Base-by-base conservation (phyloP, 2,888 invertebrate genomes). In the Parascotia fuliginaria region DNA sequence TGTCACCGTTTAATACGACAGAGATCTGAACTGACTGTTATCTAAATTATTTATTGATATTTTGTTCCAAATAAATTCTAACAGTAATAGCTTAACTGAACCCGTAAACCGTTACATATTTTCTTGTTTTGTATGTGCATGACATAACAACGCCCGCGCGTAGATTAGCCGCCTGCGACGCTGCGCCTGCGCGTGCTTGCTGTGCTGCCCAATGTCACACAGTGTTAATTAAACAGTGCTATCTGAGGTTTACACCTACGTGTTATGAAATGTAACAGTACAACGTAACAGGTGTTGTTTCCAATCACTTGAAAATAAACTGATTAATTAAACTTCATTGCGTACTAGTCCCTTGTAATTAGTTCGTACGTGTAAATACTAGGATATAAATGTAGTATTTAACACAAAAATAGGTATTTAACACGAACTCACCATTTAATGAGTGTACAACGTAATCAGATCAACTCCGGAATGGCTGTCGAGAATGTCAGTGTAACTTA, bases 51-150 rank as follows among this genome's bases (percentile, higher is more conserved):
- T 67, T 67, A 66, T 69, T 61, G 45, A 50, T 53, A 47, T 63
- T 63, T 65, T 60, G 63, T 63, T 57, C 56, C 45, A 57, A 58
- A 68, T 63, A 66, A 67, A 69, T 65, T 54, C 50, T 72, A 71
- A 70, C 71, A 73, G 74, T 70, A 57, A 61, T 38, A 36, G 51
- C 47, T 65, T 67, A 64, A 56, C 51, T 44, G 49, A 73, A 66
- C 62, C 59, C 56, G 61, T 63, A 61, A 68, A 71, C 77, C 69
- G 77, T 77, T 77, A 78, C 36, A 69, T 59, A 60, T 65, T 65
- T 51, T 42, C 39, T 55, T 42, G 58, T 59, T 29, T 56, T 33
- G 55, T 59, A 49, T 42, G 37, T 43, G 44, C 34, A 65, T 77
- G 73, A 76, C 75, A 74, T 73, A 74, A 78, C 68, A 54, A 52